Conservation (phyloP, 2,113 vertebrate species). For the Lipophrys pholis region DNA sequence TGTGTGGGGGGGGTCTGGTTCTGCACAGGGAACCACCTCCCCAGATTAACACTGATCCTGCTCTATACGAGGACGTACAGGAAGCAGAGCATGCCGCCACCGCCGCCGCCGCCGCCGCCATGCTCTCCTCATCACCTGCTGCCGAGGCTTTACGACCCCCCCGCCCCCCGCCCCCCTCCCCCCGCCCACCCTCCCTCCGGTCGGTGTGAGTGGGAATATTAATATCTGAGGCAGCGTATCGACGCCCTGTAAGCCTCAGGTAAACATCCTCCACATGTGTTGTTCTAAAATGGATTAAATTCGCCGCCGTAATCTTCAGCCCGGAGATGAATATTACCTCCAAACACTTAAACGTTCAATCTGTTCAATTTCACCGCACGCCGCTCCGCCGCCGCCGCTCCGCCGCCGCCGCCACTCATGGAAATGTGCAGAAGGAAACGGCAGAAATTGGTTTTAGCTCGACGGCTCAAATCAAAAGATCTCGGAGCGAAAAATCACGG, state of each 20-base stretch:
- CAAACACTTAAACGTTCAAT: conserved; percentile 50
- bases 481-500: too few species aligned
- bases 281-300: conserved; percentile 66
- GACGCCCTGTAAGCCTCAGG: conserved; percentile 44
- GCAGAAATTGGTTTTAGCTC: too few species aligned
- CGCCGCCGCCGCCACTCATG: too few species aligned
- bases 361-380: conserved; percentile 35
- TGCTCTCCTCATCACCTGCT: background rate
- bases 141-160: background rate
- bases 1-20: conserved; percentile 23
- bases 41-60: conserved; percentile 77
- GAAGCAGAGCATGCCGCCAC: background rate
- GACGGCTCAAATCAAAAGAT: too few species aligned
- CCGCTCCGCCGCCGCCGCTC: background rate
- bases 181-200: too few species aligned
- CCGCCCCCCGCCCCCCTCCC: too few species aligned
- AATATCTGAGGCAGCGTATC: too few species aligned
- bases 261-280: conserved; percentile 41
- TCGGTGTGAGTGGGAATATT: conserved; percentile 50
- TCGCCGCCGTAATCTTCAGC: conserved; percentile 56
- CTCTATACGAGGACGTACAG: conserved; percentile 50
- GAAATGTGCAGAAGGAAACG: too few species aligned
- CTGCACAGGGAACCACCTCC: conserved; percentile 45
- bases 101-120: background rate
- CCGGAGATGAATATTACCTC: conserved; percentile 53